Evolutionary conservation across 2,888 invertebrate genomes (phyloP).

Genomic region (Polydrusus tereticollis): DNA sequence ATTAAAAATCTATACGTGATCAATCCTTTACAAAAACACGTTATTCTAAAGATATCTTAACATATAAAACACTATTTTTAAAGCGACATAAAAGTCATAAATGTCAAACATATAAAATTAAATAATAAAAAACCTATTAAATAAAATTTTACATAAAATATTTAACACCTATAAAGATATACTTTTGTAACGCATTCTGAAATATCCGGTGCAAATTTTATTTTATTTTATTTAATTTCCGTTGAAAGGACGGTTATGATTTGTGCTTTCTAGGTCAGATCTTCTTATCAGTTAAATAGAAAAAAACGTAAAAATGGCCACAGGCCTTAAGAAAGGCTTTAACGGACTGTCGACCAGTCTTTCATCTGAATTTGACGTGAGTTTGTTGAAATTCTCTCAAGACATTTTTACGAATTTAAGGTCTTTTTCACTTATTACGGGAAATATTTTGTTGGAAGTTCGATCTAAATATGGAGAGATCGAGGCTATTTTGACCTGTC

Average conservation of each 20-base stretch:
- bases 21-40: too few species aligned
- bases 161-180: not conserved
- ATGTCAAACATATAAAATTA: too few species aligned
- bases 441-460: not conserved
- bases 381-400: not conserved
- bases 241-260: not conserved
- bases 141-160: not conserved
- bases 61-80: too few species aligned
- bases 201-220: not conserved
- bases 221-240: conserved; percentile 8
- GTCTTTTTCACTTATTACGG: not conserved
- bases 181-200: not conserved
- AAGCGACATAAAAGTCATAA: not conserved
- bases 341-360: conserved; percentile 2
- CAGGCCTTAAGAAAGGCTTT: conserved; percentile 1
- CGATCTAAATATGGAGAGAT: too few species aligned
- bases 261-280: not conserved
- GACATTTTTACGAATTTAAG: not conserved
- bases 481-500: too few species aligned
- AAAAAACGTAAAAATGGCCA: not conserved
- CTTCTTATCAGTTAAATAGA: not conserved
- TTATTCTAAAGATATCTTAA: too few species aligned
- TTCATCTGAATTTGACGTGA: conserved; percentile 1
- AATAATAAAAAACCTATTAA: not conserved
- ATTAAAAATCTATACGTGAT: too few species aligned